Evolutionary conservation across 2,113 vertebrate species (phyloP), one percentile per base, ranked within the genome.

Genomic region (Callipepla californica): DNA sequence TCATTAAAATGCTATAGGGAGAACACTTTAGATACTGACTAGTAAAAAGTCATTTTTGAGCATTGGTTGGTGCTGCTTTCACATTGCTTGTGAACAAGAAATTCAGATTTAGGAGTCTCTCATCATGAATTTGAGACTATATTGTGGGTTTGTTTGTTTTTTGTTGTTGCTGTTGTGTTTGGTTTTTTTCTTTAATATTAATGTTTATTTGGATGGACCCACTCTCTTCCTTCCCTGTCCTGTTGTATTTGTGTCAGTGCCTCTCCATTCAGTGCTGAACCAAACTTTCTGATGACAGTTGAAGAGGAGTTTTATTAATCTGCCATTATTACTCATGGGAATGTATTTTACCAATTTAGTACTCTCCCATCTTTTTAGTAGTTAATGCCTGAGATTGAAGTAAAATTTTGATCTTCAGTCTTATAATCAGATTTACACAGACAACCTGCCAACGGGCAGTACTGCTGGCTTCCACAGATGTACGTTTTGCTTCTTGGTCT

Each of bases 321-420:
- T 81, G 50, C 20, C 28, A 84, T 85, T 17, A 58, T 94, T 95
- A 88, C 66, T 95, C 75, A 61, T 68, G 69, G 76, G 88, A 72
- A 20, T 10, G 1, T 59, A 30, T 72, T 42, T 89, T 87, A 68
- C 51, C 44, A 4, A 1, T 72, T 94, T 74, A 87, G 57, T n/a
- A 62, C 36, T 13, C 17, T 91, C 55, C n/a, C 30, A 47, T 84
- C 21, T 68, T 91, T 6, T 3, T 84, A 63, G 21, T 63, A 93
- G 23, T 80, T 81, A 51, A 53, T 80, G 50, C 78, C 73, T 79
- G 73, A 89, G 58, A 21, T 36, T 77, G 42, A 89, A 40, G 67
- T 85, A 78, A 74, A 69, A 87, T 87, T 77, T 69, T 63, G 65
- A 74, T 83, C 51, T 74, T 89, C 51, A 63, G 48, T 74, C 59